Evolutionary conservation across 2,888 invertebrate species (phyloP).

Genomic region (Drosophila meridionalis): DNA sequence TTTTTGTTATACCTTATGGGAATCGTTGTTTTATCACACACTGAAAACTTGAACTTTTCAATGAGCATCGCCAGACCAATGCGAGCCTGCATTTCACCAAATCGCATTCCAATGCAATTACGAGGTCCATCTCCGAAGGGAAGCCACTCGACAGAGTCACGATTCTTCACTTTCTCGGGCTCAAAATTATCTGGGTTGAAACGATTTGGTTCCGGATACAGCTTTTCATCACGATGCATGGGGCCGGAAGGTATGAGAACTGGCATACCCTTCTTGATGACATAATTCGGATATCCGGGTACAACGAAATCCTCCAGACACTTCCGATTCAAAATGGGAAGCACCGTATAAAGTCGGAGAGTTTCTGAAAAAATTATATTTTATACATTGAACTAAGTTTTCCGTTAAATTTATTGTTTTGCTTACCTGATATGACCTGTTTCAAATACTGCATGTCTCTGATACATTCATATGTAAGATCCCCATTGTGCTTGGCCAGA

Average conservation of each 20-base stretch:
- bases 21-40: slow-evolving; percentile 71
- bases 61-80: slow-evolving; percentile 77
- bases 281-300: slow-evolving; percentile 85
- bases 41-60: slow-evolving; percentile 75
- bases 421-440: slow-evolving; percentile 83
- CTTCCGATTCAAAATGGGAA: slow-evolving; percentile 86
- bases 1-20: too few relatives aligned
- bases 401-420: too few relatives aligned
- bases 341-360: slow-evolving; percentile 86
- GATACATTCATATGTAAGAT: slow-evolving; percentile 83
- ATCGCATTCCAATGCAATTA: slow-evolving; percentile 83
- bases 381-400: too few relatives aligned
- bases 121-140: slow-evolving; percentile 84
- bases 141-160: slow-evolving; percentile 83
- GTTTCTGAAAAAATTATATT: slow-evolving; percentile 75
- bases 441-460: slow-evolving; percentile 85
- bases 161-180: slow-evolving; percentile 85
- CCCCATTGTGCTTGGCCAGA: slow-evolving; percentile 78
- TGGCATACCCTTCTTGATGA: slow-evolving; percentile 86
- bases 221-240: slow-evolving; percentile 87
- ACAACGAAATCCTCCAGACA: slow-evolving; percentile 86
- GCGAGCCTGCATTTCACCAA: slow-evolving; percentile 82
- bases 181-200: slow-evolving; percentile 88
- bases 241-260: slow-evolving; percentile 86
- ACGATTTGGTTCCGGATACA: slow-evolving; percentile 87